Evolutionary conservation across 2,888 invertebrate species (phyloP).

Genomic region (Nasonovia ribisnigri): DNA sequence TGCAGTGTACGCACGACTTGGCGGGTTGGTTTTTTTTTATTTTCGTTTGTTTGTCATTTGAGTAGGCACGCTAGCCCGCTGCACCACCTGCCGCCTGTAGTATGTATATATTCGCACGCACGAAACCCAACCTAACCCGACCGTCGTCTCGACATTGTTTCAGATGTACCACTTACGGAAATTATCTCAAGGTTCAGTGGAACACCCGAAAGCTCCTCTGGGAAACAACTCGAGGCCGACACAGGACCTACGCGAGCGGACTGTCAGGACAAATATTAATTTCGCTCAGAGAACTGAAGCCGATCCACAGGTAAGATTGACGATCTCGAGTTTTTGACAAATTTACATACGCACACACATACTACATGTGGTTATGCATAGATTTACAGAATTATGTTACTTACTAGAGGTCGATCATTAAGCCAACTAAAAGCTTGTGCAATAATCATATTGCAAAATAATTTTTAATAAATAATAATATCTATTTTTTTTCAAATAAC

Average conservation of each 20-base stretch:
- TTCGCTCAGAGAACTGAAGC: conserved; percentile 72
- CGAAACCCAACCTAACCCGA: background rate
- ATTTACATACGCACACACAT: background rate
- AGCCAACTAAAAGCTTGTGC: background rate
- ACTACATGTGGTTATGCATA: background rate
- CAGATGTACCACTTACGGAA: conserved; percentile 89
- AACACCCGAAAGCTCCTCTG: conserved; percentile 89
- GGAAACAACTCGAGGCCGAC: conserved; percentile 96
- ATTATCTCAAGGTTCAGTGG: conserved; percentile 89
- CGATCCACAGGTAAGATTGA: conserved; percentile 66
- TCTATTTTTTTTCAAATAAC: background rate
- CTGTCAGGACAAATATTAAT: conserved; percentile 97
- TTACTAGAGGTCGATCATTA: background rate
- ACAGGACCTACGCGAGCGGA: conserved; percentile 91
- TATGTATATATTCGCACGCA: background rate
- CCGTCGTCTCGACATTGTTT: conserved; percentile 68
- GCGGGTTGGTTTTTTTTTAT: background rate
- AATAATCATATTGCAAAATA: background rate
- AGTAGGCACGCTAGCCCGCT: background rate
- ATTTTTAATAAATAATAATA: background rate
- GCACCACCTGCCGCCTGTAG: background rate
- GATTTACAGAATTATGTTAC: background rate
- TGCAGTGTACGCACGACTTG: background rate
- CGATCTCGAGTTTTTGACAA: background rate
- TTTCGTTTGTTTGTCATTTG: background rate